Evolutionary conservation across 2,888 invertebrate genomes (phyloP).

Genomic region (Trachelus troglodyta): DNA sequence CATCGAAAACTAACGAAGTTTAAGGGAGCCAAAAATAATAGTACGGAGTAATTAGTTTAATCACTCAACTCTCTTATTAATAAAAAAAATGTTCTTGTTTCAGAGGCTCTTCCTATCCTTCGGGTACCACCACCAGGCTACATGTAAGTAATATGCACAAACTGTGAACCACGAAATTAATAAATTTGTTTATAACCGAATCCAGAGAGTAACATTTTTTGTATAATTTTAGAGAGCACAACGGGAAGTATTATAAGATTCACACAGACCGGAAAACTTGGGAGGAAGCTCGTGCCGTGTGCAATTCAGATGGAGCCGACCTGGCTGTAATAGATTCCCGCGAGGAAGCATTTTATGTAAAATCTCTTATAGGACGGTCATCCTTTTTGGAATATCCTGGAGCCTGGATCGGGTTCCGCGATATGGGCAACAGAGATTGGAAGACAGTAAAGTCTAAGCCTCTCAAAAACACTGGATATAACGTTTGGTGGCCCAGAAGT

Average conservation of each 20-base stretch:
- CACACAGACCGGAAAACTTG: conserved; percentile 1
- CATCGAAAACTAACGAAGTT: too few species aligned
- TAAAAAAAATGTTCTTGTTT: conserved; percentile 4
- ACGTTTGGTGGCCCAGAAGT: conserved; percentile 11
- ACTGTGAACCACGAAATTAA: background rate
- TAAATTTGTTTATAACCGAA: background rate
- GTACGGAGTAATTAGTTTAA: too few species aligned
- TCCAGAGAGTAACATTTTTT: background rate
- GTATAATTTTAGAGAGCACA: background rate
- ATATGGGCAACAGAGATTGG: conserved; percentile 9
- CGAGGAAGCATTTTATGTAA: conserved; percentile 13
- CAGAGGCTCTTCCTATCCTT: background rate
- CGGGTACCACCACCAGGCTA: conserved; percentile 13
- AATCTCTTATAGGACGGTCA: background rate
- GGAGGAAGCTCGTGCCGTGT: conserved; percentile 8
- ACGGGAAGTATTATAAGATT: conserved; percentile 10
- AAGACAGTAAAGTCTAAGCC: conserved; percentile 6
- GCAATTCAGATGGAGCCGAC: conserved; percentile 9
- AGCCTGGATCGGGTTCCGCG: conserved; percentile 17
- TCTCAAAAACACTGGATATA: conserved; percentile 14
- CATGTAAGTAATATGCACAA: conserved; percentile 5
- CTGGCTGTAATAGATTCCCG: conserved; percentile 16
- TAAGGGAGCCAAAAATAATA: too few species aligned
- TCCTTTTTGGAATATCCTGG: background rate
- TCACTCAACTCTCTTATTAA: background rate